Evolutionary conservation across 2,888 invertebrate species (phyloP).

Genomic region (Barypeithes pellucidus): DNA sequence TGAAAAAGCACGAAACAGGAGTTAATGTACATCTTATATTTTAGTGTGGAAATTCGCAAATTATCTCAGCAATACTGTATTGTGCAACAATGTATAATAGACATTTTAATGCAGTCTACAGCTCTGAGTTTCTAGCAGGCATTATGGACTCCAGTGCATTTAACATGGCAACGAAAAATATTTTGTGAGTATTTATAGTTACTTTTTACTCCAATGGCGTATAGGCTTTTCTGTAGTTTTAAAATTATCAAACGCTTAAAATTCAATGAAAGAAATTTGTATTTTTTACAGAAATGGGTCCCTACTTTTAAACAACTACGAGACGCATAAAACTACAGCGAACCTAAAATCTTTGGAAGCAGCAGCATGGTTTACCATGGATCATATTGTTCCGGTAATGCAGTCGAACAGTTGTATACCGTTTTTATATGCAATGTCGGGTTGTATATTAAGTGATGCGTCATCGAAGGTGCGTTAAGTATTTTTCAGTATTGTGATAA

Average conservation of each 20-base stretch:
- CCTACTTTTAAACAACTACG: conserved; percentile 71
- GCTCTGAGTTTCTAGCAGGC: conserved; percentile 49
- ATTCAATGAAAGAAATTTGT: too few relatives aligned
- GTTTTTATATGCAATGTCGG: conserved; percentile 68
- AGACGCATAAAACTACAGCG: conserved; percentile 67
- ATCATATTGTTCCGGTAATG: conserved; percentile 71
- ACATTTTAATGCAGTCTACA: conserved; percentile 18
- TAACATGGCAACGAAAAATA: conserved; percentile 69
- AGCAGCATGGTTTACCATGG: conserved; percentile 69
- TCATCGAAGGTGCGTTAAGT: conserved; percentile 60
- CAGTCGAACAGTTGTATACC: conserved; percentile 70
- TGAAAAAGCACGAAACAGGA: too few relatives aligned
- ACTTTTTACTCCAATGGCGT: too few relatives aligned
- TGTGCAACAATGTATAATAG: conserved; percentile 57
- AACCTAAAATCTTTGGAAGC: conserved; percentile 71
- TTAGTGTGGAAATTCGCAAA: conserved; percentile 68
- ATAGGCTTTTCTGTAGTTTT: too few relatives aligned
- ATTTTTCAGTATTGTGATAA: too few relatives aligned
- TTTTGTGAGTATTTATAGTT: conserved; percentile 62
- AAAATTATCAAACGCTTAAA: too few relatives aligned
- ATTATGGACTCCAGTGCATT: conserved; percentile 72
- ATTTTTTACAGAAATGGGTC: conserved; percentile 69
- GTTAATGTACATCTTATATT: conserved; percentile 58
- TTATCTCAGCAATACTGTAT: conserved; percentile 64
- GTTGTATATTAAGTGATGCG: conserved; percentile 59